Conservation (phyloP, 2,888 invertebrate genomes). For the Cerceris rybyensis region DNA sequence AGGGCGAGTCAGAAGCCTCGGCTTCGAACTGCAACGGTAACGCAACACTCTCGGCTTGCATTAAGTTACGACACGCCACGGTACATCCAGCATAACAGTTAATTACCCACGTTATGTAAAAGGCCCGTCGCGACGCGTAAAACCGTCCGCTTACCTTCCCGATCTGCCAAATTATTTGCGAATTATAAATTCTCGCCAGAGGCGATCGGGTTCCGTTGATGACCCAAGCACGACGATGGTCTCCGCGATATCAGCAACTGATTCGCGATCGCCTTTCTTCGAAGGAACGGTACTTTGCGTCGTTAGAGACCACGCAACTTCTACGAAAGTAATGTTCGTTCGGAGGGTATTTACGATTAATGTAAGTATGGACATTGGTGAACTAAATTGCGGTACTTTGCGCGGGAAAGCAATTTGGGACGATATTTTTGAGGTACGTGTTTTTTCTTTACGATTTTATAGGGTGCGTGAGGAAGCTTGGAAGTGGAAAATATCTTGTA, state of each 20-base stretch:
- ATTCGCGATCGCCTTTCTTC: conserved; percentile 41
- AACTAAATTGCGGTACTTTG: neutral
- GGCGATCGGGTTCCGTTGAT: no score
- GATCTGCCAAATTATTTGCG: no score
- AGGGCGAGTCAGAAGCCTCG: conserved; percentile 24
- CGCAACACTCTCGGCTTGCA: conserved; percentile 32
- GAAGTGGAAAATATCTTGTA: no score
- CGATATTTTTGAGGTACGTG: neutral
- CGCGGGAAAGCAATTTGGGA: neutral
- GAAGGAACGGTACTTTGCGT: conserved; percentile 40
- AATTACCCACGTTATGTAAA: conserved; percentile 59
- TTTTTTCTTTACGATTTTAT: no score
- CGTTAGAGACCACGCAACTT: conserved; percentile 11
- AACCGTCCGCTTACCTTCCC: neutral
- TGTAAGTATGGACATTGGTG: neutral
- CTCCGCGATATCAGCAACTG: conserved; percentile 37
- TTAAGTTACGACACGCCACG: conserved; percentile 49
- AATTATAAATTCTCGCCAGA: no score
- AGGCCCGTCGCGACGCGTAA: conserved; percentile 27
- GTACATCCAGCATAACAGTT: conserved; percentile 46
- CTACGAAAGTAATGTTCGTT: neutral
- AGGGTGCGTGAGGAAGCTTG: no score
- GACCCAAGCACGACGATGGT: conserved; percentile 11
- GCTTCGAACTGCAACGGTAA: conserved; percentile 52
- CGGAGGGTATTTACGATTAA: neutral